phyloP scores from a whole-genome alignment of 2,113 vertebrate species.

The Camarhynchus parvulus region DNA sequence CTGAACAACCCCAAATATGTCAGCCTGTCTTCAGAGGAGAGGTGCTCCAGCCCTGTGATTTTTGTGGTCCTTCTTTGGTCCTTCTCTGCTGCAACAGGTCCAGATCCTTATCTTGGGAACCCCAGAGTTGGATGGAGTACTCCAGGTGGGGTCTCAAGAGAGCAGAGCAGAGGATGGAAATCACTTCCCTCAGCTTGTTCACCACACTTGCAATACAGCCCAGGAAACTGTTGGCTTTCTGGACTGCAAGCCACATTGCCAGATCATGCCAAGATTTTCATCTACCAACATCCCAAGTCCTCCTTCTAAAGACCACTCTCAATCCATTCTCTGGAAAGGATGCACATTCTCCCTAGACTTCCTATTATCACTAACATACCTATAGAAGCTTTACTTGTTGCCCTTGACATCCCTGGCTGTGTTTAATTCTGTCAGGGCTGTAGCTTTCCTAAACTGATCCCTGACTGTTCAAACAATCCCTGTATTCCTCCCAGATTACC shows the following conservation, averaged over 20 bases:
- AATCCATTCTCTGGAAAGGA: not conserved
- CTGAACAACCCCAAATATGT: not conserved
- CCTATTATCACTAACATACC: accelerated
- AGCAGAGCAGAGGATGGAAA: not conserved
- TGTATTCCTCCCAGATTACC: not conserved
- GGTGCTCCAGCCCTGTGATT: not conserved
- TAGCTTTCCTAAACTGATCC: not conserved
- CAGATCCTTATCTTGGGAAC: not conserved
- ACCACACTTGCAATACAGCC: not conserved
- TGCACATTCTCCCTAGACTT: not conserved
- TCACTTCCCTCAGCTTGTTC: not conserved
- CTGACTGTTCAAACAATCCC: not conserved
- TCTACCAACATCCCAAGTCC: not conserved
- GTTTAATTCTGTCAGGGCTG: not conserved
- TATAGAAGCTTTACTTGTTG: not conserved
- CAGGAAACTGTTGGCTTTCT: not conserved
- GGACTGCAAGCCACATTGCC: not conserved
- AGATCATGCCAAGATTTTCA: not conserved
- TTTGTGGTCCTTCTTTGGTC: not conserved
- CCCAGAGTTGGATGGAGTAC: not conserved
- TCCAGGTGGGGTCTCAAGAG: not conserved
- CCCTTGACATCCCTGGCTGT: not conserved
- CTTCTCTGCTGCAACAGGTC: not conserved
- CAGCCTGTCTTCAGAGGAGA: not conserved
- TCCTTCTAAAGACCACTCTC: not conserved